These are phyloP conservation scores for Ovis aries DNA, from an alignment of 2,113 vertebrate species.

Conservation along the genomic window DNA sequence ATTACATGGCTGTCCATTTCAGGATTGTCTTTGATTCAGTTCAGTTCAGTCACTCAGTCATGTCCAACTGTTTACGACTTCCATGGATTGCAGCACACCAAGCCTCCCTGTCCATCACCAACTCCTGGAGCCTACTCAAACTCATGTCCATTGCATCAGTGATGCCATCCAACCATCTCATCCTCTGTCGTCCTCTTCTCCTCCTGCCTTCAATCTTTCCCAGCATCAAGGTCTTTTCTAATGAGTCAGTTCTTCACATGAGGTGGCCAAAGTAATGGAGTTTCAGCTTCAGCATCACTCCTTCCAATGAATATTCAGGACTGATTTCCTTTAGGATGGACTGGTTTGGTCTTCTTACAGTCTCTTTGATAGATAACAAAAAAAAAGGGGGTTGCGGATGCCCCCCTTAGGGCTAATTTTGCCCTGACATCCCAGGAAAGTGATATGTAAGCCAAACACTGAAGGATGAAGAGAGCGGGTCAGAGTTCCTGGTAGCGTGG, in stretches of 20 bases:
- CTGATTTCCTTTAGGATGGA: background rate
- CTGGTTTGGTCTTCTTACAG: background rate
- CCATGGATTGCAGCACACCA: background rate
- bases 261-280: background rate
- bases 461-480: background rate
- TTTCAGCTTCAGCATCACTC: background rate
- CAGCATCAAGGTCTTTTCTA: background rate
- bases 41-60: background rate
- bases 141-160: rapidly evolving
- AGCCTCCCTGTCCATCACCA: background rate
- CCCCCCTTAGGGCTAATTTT: background rate
- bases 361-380: background rate
- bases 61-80: background rate
- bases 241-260: background rate
- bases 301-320: background rate
- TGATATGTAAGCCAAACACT: too few relatives aligned
- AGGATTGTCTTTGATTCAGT: background rate
- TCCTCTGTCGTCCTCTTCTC: background rate
- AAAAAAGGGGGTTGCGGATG: background rate
- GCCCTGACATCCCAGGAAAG: background rate
- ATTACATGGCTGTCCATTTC: background rate
- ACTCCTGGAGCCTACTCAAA: background rate
- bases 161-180: background rate
- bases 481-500: rapidly evolving
- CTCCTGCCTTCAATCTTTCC: background rate